Base-by-base conservation (phyloP, 2,113 vertebrate genomes). In the Elachura formosa region DNA sequence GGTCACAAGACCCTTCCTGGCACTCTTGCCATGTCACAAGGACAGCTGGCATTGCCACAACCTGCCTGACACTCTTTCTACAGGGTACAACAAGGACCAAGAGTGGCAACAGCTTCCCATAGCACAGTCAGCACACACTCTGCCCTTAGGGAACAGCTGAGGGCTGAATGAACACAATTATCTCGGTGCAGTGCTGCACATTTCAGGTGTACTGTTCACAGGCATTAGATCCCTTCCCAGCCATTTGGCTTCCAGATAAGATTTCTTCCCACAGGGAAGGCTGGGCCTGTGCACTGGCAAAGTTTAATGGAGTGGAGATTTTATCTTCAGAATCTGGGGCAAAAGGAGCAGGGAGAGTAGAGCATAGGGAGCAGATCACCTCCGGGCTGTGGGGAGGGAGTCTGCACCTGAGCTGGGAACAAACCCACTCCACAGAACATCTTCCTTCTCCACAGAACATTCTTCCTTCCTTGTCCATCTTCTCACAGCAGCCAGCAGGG, bases 251-350 rank as follows among this genome's bases (percentile, higher is more conserved):
- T 14, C 48, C 86, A 93, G 95, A 89, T 78, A 87, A 92, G 84
- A 71, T 41, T 79, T 40, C 71, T 90, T 58, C 89, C 91, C 51
- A 52, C 62, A 21, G 77, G 49, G 56, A 84, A 72, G 87, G 89
- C 77, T 89, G 89, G 46, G 84, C 54, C 77, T 34, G n/a, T 26
- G 33, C 46, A 5, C 48, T 83, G 41, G 43, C 14, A 63, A 84
- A 77, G 79, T 84, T 88, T 67, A 64, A 73, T 43, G 5, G 0
- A 52, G 67, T 14, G 46, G 43, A 88, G 85, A 92, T 95, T 69
- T 89, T 78, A 90, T 90, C 92, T 68, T 36, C 33, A 31, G 75
- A 55, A 77, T 41, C 63, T 67, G 64, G 75, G 34, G 48, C 68
- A 62, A 38, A 67, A 73, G 51, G 31, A 66, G 29, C 0, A 14